Evolutionary conservation across 2,888 invertebrate species (phyloP), one percentile per base, ranked within the genome.

Genomic region (Branchellion lobata): DNA sequence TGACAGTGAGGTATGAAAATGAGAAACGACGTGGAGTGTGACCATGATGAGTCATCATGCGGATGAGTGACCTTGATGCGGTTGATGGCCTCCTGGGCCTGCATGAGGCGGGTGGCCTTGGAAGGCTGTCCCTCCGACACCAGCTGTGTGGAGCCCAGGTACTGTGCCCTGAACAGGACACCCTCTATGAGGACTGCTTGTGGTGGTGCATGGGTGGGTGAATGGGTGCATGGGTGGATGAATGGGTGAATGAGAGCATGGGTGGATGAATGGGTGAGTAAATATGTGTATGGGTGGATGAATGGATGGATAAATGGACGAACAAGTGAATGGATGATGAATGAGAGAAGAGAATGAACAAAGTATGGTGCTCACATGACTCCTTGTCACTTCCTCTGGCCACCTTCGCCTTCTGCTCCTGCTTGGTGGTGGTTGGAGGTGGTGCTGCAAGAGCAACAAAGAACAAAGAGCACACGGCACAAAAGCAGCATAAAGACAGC

Each of bases 81-180:
- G 31, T 96, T 96, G 0, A 98, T 98, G 0, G 98, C 98, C 89
- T 98, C 97, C 89, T 98, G 97, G 0, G 98, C 98, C 88, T 99
- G 99, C 90, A 97, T 93, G 98, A 99, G 99, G 83, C 99, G 90
- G n/a, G 97, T 96, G 1, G 96, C 95, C 89, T 99, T 99, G 0
- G 97, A 98, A 0, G 98, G 97, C 86, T 98, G 96, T 0, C 98
- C 98, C 87, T 99, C 98, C 86, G 97, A 98, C 11, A 96, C 95
- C 81, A 99, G 91, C 88, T 99, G 99, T 8, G 99, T 99, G 36
- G 98, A 98, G 80, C 99, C 99, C 84, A 99, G 91, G 88, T 98
- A 98, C 81, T 94, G 91, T 51, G 98, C 98, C 74, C 98, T 93
- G 90, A 99, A 99, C 83, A 99, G 89, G 47, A 99, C 98, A 78